Evolutionary conservation across 2,113 vertebrate species (phyloP).

Genomic region (Spermophilus dauricus): DNA sequence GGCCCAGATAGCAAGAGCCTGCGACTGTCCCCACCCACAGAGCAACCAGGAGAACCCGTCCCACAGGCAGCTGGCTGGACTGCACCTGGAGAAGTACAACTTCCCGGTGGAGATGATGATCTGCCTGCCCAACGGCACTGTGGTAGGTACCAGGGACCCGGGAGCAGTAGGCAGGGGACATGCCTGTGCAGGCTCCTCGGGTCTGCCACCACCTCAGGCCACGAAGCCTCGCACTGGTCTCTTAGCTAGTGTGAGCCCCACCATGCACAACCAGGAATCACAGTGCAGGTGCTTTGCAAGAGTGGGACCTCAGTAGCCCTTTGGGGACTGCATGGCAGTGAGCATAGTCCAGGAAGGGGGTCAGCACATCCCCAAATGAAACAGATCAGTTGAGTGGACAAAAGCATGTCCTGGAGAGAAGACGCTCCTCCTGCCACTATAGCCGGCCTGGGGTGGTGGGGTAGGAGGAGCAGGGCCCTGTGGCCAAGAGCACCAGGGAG

Average conservation of each 20-base stretch:
- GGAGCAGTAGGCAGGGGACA: not conserved
- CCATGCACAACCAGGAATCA: not conserved
- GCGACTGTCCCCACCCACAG: conserved; percentile 50
- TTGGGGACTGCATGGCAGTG: not conserved
- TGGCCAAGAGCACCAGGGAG: not conserved
- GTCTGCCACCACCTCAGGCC: not conserved
- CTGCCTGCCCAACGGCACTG: conserved; percentile 96
- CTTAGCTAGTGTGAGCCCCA: not conserved
- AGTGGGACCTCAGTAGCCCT: not conserved
- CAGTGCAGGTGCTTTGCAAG: rapidly evolving
- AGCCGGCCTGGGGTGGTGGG: not conserved
- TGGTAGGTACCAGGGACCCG: conserved; percentile 86
- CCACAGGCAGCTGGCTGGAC: conserved; percentile 92
- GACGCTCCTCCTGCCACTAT: not conserved
- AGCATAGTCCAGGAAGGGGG: not conserved
- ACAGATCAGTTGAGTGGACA: not conserved
- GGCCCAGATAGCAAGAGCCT: not conserved
- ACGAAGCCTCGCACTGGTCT: not conserved
- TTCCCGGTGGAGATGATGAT: conserved; percentile 99
- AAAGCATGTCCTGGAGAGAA: not conserved
- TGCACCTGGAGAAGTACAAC: conserved; percentile 98
- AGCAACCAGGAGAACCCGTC: conserved; percentile 84
- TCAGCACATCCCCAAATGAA: not conserved
- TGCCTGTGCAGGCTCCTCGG: not conserved
- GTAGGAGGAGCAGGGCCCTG: not conserved